Conservation (phyloP, 2,888 invertebrate genomes). For the Oligia fasciuncula region DNA sequence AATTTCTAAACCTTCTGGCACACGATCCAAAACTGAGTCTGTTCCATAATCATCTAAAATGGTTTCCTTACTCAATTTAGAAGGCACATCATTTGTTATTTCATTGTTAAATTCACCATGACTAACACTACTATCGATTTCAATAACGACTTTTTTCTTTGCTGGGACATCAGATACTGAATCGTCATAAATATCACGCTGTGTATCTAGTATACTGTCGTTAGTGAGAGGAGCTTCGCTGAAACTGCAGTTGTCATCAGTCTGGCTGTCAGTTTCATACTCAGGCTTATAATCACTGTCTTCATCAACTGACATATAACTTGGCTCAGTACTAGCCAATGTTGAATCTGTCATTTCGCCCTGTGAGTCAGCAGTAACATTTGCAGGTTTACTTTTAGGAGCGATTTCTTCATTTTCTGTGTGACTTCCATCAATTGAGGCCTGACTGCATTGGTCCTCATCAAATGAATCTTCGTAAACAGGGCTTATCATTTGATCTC, state of each 20-base stretch:
- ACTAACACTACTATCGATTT: constrained; percentile 4
- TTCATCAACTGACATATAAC: constrained; percentile 50
- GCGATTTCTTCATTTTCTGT: constrained; percentile 11
- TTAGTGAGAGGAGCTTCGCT: constrained; percentile 14
- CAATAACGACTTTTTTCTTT: constrained; percentile 5
- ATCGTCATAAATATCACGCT: not conserved
- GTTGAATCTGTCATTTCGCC: constrained; percentile 39
- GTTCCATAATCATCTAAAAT: constrained; percentile 10
- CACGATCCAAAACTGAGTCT: not conserved
- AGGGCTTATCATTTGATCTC: constrained; percentile 41
- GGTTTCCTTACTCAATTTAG: constrained; percentile 21
- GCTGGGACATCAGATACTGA: constrained; percentile 20
- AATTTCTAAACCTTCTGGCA: constrained; percentile 25
- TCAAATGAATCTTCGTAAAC: constrained; percentile 46
- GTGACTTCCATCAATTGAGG: constrained; percentile 18
- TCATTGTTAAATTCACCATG: constrained; percentile 16
- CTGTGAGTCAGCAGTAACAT: constrained; percentile 9
- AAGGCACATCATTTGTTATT: constrained; percentile 24
- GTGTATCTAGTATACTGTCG: constrained; percentile 20
- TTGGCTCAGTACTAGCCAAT: constrained; percentile 19
- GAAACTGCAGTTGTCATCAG: constrained; percentile 39
- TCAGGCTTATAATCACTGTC: constrained; percentile 47
- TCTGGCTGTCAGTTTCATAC: constrained; percentile 44
- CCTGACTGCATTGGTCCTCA: constrained; percentile 30
- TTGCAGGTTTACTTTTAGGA: constrained; percentile 13